Evolutionary conservation across 1,140 invertebrate species (phyloP), one percentile per base, ranked within the genome.

Genomic region (Brachionus sp.): DNA sequence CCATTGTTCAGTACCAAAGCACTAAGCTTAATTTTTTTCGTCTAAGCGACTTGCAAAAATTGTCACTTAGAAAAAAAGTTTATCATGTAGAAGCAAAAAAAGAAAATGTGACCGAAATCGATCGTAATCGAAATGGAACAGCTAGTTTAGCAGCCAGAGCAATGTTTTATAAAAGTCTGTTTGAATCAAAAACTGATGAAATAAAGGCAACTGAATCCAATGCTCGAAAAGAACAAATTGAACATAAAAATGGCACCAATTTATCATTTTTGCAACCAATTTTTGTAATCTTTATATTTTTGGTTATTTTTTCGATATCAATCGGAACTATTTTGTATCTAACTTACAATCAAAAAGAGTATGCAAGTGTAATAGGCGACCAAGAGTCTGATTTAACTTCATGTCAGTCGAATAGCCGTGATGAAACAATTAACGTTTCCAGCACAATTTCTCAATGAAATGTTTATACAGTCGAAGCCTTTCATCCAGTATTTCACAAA

Each of bases 311-410:
- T 29, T 75, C 42, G 19, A 46, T 75, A 10, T 75, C 70, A 46
- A 75, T 75, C 7, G 70, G 70, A 75, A 75, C 70, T 25, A 75
- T 75, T 46, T 4, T 75, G 23, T 75, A 75, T 46, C 25, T 75
- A 16, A 75, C 70, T 13, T 75, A 75, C 33, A 75, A 29, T 46
- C 70, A 75, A 46, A 75, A 75, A 46, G 70, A 75, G 70, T 75
- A 75, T 46, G 25, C 19, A 4, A 75, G 70, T 75, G 70, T 75
- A 12, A 23, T 70, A 12, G 66, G 66, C 19, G 66, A 70, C 37
- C 66, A 75, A 46, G 70, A 75, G 25, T 75, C 70, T 3, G 66
- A 70, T 70, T 70, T 39, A 16, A 50, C 19, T 10, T 75, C 70
- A 12, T 75, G 70, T 75, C 39, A 75, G 13, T 75, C 70, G 12